These are phyloP conservation scores for Parotia lawesii DNA, from an alignment of 2,113 vertebrate species.

Conservation along the genomic window DNA sequence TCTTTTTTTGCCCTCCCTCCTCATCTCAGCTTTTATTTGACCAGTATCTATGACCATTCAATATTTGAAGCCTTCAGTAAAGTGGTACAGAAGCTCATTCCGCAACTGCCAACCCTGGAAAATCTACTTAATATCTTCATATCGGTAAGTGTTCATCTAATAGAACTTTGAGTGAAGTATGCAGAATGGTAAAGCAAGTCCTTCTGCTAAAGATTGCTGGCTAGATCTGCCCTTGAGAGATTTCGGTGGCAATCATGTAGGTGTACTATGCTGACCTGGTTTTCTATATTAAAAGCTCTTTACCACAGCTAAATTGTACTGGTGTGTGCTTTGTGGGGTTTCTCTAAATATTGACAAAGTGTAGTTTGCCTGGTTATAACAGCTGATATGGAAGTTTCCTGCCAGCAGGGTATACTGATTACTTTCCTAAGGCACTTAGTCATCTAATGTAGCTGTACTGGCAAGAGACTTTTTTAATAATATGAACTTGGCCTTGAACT, in stretches of 20 bases:
- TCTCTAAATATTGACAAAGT: background rate
- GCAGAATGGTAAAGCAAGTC: background rate
- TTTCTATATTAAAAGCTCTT: background rate
- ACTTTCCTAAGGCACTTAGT: background rate
- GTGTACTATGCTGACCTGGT: background rate
- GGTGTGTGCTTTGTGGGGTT: background rate
- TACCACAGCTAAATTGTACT: background rate
- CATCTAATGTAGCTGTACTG: background rate
- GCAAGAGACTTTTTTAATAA: background rate
- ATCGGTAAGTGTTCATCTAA: conserved; percentile 82
- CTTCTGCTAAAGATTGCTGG: background rate
- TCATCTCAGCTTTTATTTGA: conserved; percentile 92
- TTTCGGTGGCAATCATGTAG: background rate
- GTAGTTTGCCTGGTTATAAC: background rate
- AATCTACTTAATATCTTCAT: conserved; percentile 99
- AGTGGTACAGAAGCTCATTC: conserved; percentile 99
- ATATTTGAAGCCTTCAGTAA: conserved; percentile 99
- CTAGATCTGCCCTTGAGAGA: background rate
- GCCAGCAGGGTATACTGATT: background rate
- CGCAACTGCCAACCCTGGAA: conserved; percentile 95
- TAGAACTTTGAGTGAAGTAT: background rate
- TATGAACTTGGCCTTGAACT: background rate
- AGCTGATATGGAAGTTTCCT: background rate
- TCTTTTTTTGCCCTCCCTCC: background rate
- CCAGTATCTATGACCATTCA: conserved; percentile 99